Conservation (phyloP, 2,113 vertebrate species). For the Clarias magur region DNA sequence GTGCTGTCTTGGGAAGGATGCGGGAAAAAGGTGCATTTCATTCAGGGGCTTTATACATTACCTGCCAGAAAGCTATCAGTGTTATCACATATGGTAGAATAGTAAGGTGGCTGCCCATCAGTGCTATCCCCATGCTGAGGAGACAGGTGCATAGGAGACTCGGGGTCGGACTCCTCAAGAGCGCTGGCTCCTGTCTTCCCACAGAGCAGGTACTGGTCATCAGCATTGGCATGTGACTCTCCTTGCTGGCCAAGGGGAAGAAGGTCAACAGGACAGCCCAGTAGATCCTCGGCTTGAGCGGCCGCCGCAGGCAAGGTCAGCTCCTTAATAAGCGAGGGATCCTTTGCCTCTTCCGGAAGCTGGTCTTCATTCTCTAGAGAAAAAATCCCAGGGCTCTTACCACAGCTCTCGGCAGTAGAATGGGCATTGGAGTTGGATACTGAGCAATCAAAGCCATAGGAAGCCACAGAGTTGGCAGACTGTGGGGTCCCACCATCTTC, state of each 20-base stretch:
- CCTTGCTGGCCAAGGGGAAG: constrained; percentile 63
- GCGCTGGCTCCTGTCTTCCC: constrained; percentile 60
- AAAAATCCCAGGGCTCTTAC: constrained; percentile 80
- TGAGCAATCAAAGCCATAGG: constrained; percentile 79
- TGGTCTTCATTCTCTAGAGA: constrained; percentile 80
- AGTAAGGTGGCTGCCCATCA: constrained; percentile 71
- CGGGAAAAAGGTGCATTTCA: constrained; percentile 74
- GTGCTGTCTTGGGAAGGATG: constrained; percentile 47
- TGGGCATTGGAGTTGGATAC: constrained; percentile 77
- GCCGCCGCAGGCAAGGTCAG: constrained; percentile 66
- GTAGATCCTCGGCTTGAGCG: constrained; percentile 61
- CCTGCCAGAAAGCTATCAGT: constrained; percentile 81
- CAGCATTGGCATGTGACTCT: constrained; percentile 55
- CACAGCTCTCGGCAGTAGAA: constrained; percentile 78
- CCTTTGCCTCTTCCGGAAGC: constrained; percentile 75
- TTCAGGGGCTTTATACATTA: constrained; percentile 79
- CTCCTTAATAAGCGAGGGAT: constrained; percentile 77
- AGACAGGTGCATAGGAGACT: constrained; percentile 57
- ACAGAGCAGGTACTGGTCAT: constrained; percentile 69
- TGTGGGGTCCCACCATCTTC: constrained; percentile 77
- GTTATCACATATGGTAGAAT: constrained; percentile 79
- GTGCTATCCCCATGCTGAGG: constrained; percentile 53
- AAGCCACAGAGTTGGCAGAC: constrained; percentile 78
- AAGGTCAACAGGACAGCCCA: constrained; percentile 72
- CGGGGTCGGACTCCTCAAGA: constrained; percentile 55